Evolutionary conservation across 1,140 invertebrate genomes (phyloP), one percentile per base, ranked within the genome.

Genomic region (Daktulosphaira vitifoliae): DNA sequence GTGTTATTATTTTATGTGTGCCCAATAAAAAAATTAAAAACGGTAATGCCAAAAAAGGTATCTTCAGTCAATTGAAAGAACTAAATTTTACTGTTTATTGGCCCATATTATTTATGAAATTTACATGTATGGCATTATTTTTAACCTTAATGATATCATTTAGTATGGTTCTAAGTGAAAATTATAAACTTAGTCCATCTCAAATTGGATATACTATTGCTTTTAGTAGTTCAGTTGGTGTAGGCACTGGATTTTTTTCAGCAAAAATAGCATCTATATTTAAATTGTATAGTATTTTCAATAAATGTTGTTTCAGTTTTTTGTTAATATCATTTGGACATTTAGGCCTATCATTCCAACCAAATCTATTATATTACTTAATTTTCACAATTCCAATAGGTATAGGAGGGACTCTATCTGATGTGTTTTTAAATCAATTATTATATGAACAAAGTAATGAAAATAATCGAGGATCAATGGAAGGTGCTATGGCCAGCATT

Each of bases 181-280:
- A 74, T 44, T 83, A 76, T 72, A 69, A 76, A 5, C 69, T 82
- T 4, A 75, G 79, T 11, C 78, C 80, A 37, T 79, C 80, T 66
- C 76, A 78, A 68, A 73, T 81, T 53, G 81, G 81, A 18, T 84
- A 83, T 72, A 78, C 80, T 29, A 81, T 82, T 68, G 82, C 82
- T 37, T 77, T 82, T 48, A 81, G 82, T 71, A 80, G 80, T 68
- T 72, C 79, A 16, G 74, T 82, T 51, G 77, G 78, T 56, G 76
- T 78, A 20, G 46, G 78, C 22, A 76, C 77, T 33, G 79, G 79
- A 67, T 78, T 79, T 33, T 23, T 42, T 46, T 23, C 46, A 15
- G 25, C 56, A 8, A 62, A 25, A 29, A 46, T 48, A 13, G 56
- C 42, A 11, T 42, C 56, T 26, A 29, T 46, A 8, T 62, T 62